These are phyloP conservation scores for Sternotherus odoratus DNA, from an alignment of 2,797 vertebrate species.

Conservation along the genomic window DNA sequence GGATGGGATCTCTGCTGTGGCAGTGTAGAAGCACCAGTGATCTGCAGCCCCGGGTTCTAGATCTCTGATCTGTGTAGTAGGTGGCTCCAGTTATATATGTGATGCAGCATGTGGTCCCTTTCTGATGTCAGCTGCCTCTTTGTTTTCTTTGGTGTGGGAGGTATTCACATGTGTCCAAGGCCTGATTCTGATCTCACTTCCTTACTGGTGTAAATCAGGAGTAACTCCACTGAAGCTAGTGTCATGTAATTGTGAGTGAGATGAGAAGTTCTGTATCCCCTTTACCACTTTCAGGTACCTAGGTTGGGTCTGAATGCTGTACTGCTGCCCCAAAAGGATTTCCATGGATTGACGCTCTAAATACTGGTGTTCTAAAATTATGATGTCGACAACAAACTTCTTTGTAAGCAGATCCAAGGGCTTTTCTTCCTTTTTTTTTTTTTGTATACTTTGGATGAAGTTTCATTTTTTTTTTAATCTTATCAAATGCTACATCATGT, in stretches of 20 bases:
- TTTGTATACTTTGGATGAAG: background rate
- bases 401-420: background rate
- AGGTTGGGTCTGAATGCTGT: background rate
- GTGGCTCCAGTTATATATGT: background rate
- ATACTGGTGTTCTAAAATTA: background rate
- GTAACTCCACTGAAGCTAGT: background rate
- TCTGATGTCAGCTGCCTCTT: background rate
- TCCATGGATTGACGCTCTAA: background rate
- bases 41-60: background rate
- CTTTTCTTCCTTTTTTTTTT: background rate
- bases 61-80: background rate
- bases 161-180: background rate
- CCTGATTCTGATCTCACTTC: background rate
- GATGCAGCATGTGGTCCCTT: background rate
- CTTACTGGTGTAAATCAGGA: background rate
- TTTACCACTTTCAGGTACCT: background rate
- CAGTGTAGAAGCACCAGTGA: background rate
- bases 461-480: background rate
- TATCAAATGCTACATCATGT: background rate
- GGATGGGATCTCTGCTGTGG: background rate
- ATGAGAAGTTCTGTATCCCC: background rate
- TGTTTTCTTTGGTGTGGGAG: background rate
- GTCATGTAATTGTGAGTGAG: background rate
- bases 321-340: background rate
- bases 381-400: background rate